Conservation (phyloP, 2,888 invertebrate genomes). For the Harpalus rufipes region DNA sequence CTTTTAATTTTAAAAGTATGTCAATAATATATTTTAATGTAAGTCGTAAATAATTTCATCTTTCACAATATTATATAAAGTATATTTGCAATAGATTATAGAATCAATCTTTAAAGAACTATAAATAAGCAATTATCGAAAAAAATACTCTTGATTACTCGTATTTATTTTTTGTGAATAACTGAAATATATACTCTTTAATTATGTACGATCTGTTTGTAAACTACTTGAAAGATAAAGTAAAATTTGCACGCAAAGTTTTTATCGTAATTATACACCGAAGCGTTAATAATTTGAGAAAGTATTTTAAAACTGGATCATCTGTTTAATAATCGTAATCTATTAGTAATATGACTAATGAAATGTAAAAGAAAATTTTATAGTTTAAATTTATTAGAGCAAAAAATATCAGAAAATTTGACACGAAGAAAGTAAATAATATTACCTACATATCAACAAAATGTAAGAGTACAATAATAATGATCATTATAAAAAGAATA, state of each 20-base stretch:
- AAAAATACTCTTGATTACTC: background rate
- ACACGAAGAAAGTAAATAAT: background rate
- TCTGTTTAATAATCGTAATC: constrained; percentile 17
- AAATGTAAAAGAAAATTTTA: constrained; percentile 10
- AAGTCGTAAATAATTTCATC: background rate
- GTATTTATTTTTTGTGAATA: background rate
- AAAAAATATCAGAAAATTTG: constrained; percentile 1
- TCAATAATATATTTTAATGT: background rate
- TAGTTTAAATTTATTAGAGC: background rate
- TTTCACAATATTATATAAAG: background rate
- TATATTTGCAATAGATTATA: background rate
- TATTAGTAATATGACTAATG: constrained; percentile 23
- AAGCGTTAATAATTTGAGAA: constrained; percentile 28
- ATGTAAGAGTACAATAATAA: background rate
- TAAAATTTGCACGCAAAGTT: constrained; percentile 23
- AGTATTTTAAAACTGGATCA: constrained; percentile 51
- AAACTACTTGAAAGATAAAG: constrained; percentile 36
- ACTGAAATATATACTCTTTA: constrained; percentile 3
- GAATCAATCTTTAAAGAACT: background rate
- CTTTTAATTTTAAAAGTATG: constrained; percentile 20
- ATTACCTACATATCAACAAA: background rate
- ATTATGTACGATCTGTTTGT: constrained; percentile 21
- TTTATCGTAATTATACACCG: constrained; percentile 12
- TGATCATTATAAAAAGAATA: too few species aligned
- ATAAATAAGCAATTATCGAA: background rate